Conservation (phyloP, 23 tunicate genomes). For the Halocynthia aurantium region DNA sequence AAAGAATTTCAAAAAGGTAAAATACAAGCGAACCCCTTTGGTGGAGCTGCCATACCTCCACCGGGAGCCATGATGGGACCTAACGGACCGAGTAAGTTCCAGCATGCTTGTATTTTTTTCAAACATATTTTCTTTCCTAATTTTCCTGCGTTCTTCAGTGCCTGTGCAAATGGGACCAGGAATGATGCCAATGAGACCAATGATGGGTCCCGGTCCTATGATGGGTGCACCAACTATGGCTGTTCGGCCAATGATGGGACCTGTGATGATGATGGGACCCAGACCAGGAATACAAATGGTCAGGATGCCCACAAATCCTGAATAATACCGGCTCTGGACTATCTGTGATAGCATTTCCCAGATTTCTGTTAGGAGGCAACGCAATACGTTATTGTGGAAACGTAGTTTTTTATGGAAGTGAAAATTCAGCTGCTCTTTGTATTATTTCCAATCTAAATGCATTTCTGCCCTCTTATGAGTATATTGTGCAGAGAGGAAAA, state of each 20-base stretch:
- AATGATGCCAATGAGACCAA: conserved; percentile 78
- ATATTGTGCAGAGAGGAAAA: too few relatives aligned
- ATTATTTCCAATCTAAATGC: too few relatives aligned
- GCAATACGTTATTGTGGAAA: too few relatives aligned
- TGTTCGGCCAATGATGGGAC: conserved; percentile 74
- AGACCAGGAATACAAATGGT: conserved; percentile 39
- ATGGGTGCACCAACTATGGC: conserved; percentile 44
- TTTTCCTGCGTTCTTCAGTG: conserved; percentile 22
- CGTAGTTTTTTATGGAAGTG: too few relatives aligned
- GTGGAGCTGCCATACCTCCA: conserved; percentile 77
- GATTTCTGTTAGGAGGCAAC: too few relatives aligned
- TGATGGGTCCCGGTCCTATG: conserved; percentile 26
- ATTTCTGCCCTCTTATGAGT: too few relatives aligned
- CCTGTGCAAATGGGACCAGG: conserved; percentile 44
- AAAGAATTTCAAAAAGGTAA: conserved; percentile 91
- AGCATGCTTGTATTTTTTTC: neutral
- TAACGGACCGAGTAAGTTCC: conserved; percentile 37
- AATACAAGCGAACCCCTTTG: conserved; percentile 66
- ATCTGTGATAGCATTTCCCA: too few relatives aligned
- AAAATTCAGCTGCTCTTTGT: too few relatives aligned
- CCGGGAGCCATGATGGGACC: conserved; percentile 65
- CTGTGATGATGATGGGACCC: conserved; percentile 93
- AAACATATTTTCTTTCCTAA: neutral
- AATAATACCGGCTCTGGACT: too few relatives aligned
- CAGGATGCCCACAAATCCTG: conserved; percentile 2